These are phyloP conservation scores for Microctenopoma stevenorrisi DNA, from an alignment of 2,797 vertebrate species.

Conservation along the genomic window DNA sequence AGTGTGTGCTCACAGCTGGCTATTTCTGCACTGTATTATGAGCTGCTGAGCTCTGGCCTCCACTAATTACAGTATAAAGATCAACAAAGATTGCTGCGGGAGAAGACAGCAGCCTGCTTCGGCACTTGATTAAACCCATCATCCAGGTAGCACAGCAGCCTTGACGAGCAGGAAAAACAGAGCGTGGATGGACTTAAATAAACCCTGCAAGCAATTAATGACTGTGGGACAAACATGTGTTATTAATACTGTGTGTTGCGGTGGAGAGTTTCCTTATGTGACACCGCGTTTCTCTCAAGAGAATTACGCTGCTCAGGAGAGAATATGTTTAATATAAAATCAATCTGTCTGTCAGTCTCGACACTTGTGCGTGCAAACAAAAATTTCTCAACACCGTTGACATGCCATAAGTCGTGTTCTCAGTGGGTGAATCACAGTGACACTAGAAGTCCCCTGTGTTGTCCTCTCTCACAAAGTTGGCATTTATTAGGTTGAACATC, in stretches of 20 bases:
- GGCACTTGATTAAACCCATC: constrained; percentile 56
- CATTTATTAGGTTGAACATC: neutral
- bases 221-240: constrained; percentile 12
- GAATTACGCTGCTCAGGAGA: constrained; percentile 6
- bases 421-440: neutral
- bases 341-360: neutral
- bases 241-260: constrained; percentile 34
- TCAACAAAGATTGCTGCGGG: constrained; percentile 36
- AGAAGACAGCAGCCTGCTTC: constrained; percentile 44
- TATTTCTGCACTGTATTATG: constrained; percentile 31
- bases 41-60: constrained; percentile 54
- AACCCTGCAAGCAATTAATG: constrained; percentile 13
- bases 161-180: constrained; percentile 24
- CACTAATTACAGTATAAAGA: constrained; percentile 63
- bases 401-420: too few species aligned
- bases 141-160: constrained; percentile 29
- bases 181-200: constrained; percentile 24
- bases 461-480: neutral
- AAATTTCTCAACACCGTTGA: neutral
- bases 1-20: constrained; percentile 23
- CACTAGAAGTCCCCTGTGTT: neutral
- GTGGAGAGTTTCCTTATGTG: constrained; percentile 6
- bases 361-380: neutral
- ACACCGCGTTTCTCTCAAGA: constrained; percentile 17
- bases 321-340: constrained; percentile 1